A percentile compares a stretch with the other conserved stretches of the same genome.
These are phyloP conservation scores for Empidonax traillii DNA, from an alignment of 2,113 vertebrate genomes.

Conservation along the genomic window DNA sequence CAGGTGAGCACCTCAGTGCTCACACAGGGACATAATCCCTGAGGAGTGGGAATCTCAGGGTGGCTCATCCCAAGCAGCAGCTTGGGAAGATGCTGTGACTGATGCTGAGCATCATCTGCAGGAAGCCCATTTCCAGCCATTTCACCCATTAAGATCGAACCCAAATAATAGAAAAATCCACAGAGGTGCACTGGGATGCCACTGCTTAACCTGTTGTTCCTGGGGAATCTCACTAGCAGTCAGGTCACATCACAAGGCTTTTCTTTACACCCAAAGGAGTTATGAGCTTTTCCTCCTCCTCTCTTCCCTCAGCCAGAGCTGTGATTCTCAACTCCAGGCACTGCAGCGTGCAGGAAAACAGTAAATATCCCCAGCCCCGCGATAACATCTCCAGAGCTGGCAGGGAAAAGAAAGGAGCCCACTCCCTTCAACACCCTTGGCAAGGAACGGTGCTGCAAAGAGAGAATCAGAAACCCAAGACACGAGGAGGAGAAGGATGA, in stretches of 20 bases:
- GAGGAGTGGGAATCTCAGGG: background rate
- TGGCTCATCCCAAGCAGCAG: background rate
- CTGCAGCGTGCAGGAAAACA: background rate
- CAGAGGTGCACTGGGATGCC: background rate
- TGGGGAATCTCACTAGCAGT: background rate
- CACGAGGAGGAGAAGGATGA: background rate
- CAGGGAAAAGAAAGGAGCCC: constrained; percentile 12
- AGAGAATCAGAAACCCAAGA: background rate
- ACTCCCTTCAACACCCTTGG: constrained; percentile 20
- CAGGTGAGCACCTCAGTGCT: background rate
- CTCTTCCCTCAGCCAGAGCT: background rate
- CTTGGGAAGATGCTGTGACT: background rate
- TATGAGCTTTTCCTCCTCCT: constrained; percentile 11
- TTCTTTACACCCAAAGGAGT: background rate
- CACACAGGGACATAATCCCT: background rate
- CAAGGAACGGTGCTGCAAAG: background rate
- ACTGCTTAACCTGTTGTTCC: background rate
- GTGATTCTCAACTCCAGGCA: constrained; percentile 30
- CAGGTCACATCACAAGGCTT: background rate
- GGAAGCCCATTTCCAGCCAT: background rate
- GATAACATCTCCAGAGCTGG: constrained; percentile 13
- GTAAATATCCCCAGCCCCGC: background rate
- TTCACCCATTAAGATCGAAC: background rate
- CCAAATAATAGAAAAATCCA: background rate
- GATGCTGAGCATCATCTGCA: background rate